Conservation (phyloP, 2,113 vertebrate genomes). For the Scytalopus superciliaris region DNA sequence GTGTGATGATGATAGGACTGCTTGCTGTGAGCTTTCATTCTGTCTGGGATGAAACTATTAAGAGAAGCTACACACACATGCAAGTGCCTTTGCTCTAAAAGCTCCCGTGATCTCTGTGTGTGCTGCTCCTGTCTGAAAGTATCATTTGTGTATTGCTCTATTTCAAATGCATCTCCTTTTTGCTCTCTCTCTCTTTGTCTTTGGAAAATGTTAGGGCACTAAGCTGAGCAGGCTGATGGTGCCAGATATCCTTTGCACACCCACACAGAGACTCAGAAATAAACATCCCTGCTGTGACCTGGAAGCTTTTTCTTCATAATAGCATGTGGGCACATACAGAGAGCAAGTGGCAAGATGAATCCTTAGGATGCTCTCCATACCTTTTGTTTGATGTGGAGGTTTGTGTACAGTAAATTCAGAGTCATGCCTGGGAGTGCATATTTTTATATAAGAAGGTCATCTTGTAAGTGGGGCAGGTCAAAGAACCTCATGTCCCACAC, state of each 20-base stretch:
- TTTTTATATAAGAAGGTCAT: conserved; percentile 40
- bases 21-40: conserved; percentile 54
- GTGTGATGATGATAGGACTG: conserved; percentile 21
- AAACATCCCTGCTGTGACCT: not conserved
- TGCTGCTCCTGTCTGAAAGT: not conserved
- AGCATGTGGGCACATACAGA: not conserved
- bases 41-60: not conserved
- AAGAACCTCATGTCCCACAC: not conserved
- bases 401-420: conserved; percentile 46
- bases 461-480: conserved; percentile 6
- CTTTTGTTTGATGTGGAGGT: not conserved
- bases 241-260: not conserved
- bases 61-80: not conserved
- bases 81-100: conserved; percentile 7
- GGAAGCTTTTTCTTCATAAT: not conserved
- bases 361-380: not conserved
- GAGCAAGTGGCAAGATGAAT: not conserved
- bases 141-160: not conserved
- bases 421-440: not conserved
- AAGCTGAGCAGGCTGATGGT: conserved; percentile 1
- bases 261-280: not conserved
- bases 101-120: not conserved
- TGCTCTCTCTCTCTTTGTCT: conserved; percentile 29
- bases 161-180: conserved; percentile 12
- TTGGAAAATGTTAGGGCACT: conserved; percentile 47